phyloP scores from a whole-genome alignment of 2,113 vertebrate species.

The Caloenas nicobarica region DNA sequence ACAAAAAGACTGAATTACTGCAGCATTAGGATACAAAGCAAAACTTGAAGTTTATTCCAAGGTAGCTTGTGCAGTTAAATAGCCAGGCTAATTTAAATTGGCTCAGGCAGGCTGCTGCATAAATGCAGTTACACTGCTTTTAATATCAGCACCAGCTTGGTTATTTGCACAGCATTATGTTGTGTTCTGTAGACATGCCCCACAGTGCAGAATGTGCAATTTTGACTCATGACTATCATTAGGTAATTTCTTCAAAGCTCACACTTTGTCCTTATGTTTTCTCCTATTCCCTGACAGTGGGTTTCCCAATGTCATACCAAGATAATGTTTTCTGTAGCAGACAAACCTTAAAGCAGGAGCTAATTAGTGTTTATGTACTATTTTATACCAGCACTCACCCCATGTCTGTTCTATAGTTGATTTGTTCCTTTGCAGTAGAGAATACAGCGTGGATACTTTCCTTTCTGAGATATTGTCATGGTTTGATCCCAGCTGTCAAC shows the following conservation, averaged over 20 bases:
- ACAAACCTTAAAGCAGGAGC: background rate
- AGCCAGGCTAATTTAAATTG: background rate
- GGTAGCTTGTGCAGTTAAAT: background rate
- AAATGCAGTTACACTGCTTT: background rate
- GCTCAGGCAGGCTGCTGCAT: background rate
- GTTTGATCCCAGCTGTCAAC: too few species aligned
- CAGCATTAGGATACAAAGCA: background rate
- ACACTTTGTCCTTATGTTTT: background rate
- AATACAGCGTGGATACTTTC: background rate
- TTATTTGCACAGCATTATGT: background rate
- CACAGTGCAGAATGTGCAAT: background rate
- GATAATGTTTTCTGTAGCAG: background rate
- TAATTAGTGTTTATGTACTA: background rate
- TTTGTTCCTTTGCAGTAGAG: background rate
- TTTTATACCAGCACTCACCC: background rate
- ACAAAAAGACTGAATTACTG: background rate
- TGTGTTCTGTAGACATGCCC: background rate
- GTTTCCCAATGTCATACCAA: background rate
- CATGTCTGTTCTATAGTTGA: background rate
- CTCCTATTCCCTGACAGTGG: background rate
- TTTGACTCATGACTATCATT: background rate
- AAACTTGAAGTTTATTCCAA: background rate
- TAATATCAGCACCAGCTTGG: background rate
- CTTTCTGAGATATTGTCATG: background rate
- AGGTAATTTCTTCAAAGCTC: background rate